Base-by-base conservation (phyloP, 2,888 invertebrate species). In the Trichogramma evanescens region DNA sequence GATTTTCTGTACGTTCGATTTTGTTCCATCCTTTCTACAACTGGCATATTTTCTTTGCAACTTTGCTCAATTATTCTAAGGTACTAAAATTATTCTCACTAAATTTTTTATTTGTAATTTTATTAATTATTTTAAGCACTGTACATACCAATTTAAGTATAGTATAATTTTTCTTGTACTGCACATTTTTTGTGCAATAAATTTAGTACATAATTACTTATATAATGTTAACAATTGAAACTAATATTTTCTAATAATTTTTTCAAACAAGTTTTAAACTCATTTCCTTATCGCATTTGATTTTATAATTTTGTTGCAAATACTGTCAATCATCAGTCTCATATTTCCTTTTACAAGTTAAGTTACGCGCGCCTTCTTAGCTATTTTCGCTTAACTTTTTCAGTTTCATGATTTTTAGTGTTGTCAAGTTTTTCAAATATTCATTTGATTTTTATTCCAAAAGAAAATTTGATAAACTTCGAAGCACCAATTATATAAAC, bases 301-400 rank as follows among this genome's bases (percentile, higher is more conserved):
- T 66, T 66, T 71, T 69, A 71, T 70, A 69, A 70, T 68, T 72
- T 70, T 71, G 26, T 70, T 71, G 69, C 70, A 70, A 77, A 76
- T 77, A 77, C 77, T 77, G 76, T 76, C 68, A 72, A 73, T 56
- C 50, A 62, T 77, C 77, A 77, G 77, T 77, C 77, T 77, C 76
- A 76, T 74, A 67, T 72, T 71, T 65, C 65, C 63, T 68, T 68
- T 63, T 63, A 61, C 61, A 41, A 56, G 57, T 56, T 61, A 60
- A 60, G 56, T 55, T 54, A 56, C 58, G 61, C 61, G 61, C 60
- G 50, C 50, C 60, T 56, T 59, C 45, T 42, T 50, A 39, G 39
- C 57, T 54, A 46, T 52, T 10, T 55, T 50, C 54, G 4, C 41
- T 41, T 43, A 8, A 45, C 8, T 58, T 50, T 41, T 58, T 49